Evolutionary conservation across 2,113 vertebrate genomes (phyloP).

Genomic region (Urocynchramus pylzowi): DNA sequence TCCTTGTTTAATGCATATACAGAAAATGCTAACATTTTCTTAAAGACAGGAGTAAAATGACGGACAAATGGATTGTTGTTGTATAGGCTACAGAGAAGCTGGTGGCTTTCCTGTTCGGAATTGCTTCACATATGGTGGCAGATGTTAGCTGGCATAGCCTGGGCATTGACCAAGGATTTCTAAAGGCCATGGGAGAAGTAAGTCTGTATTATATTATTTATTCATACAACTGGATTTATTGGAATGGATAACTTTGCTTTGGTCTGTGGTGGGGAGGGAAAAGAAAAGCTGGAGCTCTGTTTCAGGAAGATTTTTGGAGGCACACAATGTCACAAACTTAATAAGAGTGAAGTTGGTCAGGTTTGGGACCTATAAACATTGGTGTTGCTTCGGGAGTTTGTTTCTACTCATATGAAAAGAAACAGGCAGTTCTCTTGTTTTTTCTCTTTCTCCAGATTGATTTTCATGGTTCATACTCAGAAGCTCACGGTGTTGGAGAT

Average conservation of each 20-base stretch:
- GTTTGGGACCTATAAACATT: background rate
- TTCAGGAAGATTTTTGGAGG: background rate
- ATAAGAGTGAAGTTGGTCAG: accelerated
- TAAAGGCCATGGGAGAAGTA: conserved; percentile 75
- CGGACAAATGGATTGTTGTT: background rate
- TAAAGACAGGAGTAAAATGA: background rate
- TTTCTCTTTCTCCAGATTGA: conserved; percentile 69
- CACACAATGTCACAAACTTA: background rate
- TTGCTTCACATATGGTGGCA: conserved; percentile 78
- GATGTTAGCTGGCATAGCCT: conserved; percentile 81
- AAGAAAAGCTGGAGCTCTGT: background rate
- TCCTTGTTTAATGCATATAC: background rate
- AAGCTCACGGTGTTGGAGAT: conserved; percentile 73
- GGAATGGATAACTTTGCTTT: background rate
- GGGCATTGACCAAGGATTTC: conserved; percentile 76
- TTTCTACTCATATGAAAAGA: background rate
- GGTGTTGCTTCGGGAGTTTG: background rate
- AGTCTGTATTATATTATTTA: conserved; percentile 30
- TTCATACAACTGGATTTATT: background rate
- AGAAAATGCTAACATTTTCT: background rate
- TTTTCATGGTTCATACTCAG: conserved; percentile 73
- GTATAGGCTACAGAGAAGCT: conserved; percentile 75
- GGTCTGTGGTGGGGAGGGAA: background rate
- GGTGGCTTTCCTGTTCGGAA: conserved; percentile 79
- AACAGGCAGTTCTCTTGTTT: background rate